Evolutionary conservation across 2,797 vertebrate species (phyloP), one percentile per base, ranked within the genome.

Genomic region (Steatocranus sp.): DNA sequence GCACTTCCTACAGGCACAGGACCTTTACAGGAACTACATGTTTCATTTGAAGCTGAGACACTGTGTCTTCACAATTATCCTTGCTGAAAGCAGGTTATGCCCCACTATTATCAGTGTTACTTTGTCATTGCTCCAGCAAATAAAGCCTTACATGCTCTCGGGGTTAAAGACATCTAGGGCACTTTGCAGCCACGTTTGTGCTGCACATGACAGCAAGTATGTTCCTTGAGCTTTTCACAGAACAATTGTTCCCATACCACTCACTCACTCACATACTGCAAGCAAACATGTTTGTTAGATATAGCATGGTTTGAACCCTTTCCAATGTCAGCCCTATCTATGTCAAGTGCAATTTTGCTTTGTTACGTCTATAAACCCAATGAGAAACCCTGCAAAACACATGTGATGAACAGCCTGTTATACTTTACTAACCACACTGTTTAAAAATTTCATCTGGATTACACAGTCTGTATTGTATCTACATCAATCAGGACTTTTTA

Each of bases 1-100:
- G 84, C 80, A 87, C 91, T 93, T 94, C 92, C 92, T 92, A 87
- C 82, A 83, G 87, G 91, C 87, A 90, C 87, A 82, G 81, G 87
- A 34, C 77, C 87, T 91, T 89, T 87, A 93, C 90, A 90, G 93
- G 93, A 94, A 94, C 88, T 83, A 88, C 90, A 94, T 32, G 86
- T 86, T 91, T 90, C 80, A 90, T 88, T 93, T 89, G 76, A 92
- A 90, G 86, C 84, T 18, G 41, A 46, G 66, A 73, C 38, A 27
- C 10, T n/a, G n/a, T 56, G 75, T 88, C 87, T 53, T 70, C 91
- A 84, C 87, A 80, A 81, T 76, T 89, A 79, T 87, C 66, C 66
- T 70, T 2, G 63, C 83, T 88, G 5, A 15, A 23, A 89, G 83
- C 86, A 46, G 66, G 4, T 73, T 48, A 53, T 85, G 48, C 73